A percentile compares a stretch with the other conserved stretches of the same genome.
These are phyloP conservation scores for Cryptocephalus moraei DNA, from an alignment of 2,888 invertebrate genomes.

Conservation along the genomic window DNA sequence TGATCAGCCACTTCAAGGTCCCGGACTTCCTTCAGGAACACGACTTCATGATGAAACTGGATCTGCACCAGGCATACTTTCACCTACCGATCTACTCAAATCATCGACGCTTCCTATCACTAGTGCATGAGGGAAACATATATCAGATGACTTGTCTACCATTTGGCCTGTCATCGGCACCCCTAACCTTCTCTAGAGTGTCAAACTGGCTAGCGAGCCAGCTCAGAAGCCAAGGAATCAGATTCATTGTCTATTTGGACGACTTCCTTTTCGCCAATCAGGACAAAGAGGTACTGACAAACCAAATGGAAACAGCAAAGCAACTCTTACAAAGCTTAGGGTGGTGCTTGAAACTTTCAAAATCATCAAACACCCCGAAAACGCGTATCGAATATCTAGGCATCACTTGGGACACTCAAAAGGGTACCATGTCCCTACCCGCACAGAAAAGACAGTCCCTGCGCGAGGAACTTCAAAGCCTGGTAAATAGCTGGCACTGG, in stretches of 20 bases:
- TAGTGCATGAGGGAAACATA: conserved; percentile 5
- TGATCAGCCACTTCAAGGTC: too few species aligned
- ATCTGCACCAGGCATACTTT: too few species aligned
- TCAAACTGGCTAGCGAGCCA: conserved; percentile 9
- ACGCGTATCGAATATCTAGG: conserved; percentile 9
- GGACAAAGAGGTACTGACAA: too few species aligned
- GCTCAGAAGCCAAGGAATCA: conserved; percentile 5
- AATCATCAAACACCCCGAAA: conserved; percentile 1
- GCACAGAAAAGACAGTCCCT: conserved; percentile 1
- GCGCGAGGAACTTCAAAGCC: neutral
- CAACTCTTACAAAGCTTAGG: too few species aligned
- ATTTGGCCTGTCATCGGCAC: conserved; percentile 12
- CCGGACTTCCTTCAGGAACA: conserved; percentile 6
- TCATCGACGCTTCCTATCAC: conserved; percentile 9
- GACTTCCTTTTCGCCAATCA: too few species aligned
- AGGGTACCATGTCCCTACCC: conserved; percentile 1
- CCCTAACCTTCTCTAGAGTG: conserved; percentile 7
- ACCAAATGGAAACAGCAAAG: too few species aligned
- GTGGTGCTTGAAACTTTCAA: too few species aligned
- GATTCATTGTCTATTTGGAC: too few species aligned
- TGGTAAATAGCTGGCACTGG: conserved; percentile 1
- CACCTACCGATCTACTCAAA: conserved; percentile 6
- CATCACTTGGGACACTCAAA: conserved; percentile 12
- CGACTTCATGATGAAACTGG: conserved; percentile 8
- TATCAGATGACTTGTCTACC: conserved; percentile 13